Percentiles rank a stretch among this genome's conserved stretches.
Evolutionary conservation across 2,797 vertebrate species (phyloP).

Genomic region (Eulemur rubriventer): DNA sequence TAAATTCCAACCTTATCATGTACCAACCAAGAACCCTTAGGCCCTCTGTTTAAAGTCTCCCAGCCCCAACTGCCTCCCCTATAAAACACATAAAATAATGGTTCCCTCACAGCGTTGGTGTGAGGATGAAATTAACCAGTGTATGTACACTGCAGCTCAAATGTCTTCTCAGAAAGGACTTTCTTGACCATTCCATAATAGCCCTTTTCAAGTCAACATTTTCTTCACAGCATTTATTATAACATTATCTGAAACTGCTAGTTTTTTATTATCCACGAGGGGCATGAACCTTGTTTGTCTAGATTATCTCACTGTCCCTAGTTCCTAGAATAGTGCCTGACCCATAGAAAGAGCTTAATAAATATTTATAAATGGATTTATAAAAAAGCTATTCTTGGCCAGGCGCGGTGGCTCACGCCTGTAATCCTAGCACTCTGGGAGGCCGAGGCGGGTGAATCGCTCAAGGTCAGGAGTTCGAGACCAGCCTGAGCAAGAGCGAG

Average conservation of each 20-base stretch:
- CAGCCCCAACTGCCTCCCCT: neutral
- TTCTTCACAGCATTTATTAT: neutral
- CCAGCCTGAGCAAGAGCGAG: too few relatives aligned
- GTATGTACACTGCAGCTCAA: neutral
- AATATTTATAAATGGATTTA: constrained; percentile 36
- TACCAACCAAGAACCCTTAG: neutral
- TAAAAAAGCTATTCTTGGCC: neutral
- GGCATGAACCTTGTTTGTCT: neutral
- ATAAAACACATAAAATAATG: neutral
- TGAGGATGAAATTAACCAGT: neutral
- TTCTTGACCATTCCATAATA: neutral
- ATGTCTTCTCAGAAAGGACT: neutral
- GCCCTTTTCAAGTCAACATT: neutral
- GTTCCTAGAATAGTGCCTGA: neutral
- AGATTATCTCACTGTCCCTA: neutral
- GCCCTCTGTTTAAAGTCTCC: neutral
- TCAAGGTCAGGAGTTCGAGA: too few relatives aligned
- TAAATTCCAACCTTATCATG: neutral
- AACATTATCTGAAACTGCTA: constrained; percentile 3
- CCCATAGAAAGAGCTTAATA: neutral
- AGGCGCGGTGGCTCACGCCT: too few relatives aligned
- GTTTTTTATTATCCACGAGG: neutral
- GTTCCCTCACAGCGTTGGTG: neutral
- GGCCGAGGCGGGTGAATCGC: too few relatives aligned
- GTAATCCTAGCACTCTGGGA: too few relatives aligned